These are phyloP conservation scores for Drosophila paranaensis DNA, from an alignment of 2,888 invertebrate genomes.

Conservation along the genomic window DNA sequence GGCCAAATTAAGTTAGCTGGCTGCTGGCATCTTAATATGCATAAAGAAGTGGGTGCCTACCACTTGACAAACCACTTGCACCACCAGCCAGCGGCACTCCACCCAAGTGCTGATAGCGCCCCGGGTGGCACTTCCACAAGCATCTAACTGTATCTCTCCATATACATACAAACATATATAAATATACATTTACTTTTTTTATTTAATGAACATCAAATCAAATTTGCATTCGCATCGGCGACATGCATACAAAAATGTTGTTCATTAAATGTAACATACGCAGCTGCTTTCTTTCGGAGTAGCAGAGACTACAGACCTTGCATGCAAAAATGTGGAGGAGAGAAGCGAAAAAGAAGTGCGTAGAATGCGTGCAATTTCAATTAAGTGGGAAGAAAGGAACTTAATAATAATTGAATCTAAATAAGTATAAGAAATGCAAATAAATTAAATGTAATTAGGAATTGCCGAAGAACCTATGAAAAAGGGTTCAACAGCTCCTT, in stretches of 20 bases:
- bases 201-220: conserved; percentile 59
- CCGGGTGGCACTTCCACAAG: conserved; percentile 26
- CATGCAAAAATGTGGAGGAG: neutral
- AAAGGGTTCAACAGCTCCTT: no score
- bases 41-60: conserved; percentile 71
- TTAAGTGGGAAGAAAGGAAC: neutral
- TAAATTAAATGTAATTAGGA: no score
- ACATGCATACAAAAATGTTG: conserved; percentile 45
- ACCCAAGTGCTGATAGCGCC: conserved; percentile 48
- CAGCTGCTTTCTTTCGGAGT: neutral
- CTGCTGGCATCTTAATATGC: conserved; percentile 70
- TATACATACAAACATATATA: neutral
- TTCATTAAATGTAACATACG: conserved; percentile 9
- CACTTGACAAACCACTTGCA: conserved; percentile 49
- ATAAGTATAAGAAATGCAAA: neutral
- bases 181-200: conserved; percentile 3
- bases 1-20: conserved; percentile 74
- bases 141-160: neutral
- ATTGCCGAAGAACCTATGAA: no score
- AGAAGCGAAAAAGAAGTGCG: neutral
- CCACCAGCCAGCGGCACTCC: conserved; percentile 27
- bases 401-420: neutral
- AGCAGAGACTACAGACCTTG: neutral
- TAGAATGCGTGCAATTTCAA: neutral
- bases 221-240: conserved; percentile 44